Conservation (phyloP, 2,797 vertebrate genomes). For the Urocyon cinereoargenteus region DNA sequence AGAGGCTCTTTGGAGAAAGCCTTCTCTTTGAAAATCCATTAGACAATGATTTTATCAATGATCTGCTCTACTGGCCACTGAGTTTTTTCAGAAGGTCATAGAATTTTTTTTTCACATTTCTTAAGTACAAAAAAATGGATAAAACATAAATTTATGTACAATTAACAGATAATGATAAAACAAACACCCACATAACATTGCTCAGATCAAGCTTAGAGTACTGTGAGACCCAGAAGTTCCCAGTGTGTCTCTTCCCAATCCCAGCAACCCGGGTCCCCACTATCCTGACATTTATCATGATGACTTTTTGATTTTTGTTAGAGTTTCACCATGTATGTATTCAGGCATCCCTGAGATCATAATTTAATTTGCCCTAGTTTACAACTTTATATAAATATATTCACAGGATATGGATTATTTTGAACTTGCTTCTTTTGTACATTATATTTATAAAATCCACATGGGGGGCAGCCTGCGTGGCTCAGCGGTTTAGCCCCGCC, state of each 20-base stretch:
- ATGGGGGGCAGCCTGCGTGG: background rate
- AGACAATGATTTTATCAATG: slow-evolving; percentile 20
- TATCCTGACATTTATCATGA: background rate
- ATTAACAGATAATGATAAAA: slow-evolving; percentile 10
- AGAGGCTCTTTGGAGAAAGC: background rate
- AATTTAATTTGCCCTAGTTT: background rate
- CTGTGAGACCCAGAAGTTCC: background rate
- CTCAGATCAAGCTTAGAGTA: background rate
- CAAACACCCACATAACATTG: background rate
- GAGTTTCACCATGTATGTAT: background rate
- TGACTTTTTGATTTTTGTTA: background rate
- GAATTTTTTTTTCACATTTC: background rate
- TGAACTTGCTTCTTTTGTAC: background rate
- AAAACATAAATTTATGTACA: background rate
- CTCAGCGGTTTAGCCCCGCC: no score
- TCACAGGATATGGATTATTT: background rate
- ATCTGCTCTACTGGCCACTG: slow-evolving; percentile 6
- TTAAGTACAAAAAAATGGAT: background rate
- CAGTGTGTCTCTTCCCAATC: background rate
- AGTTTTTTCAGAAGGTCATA: slow-evolving; percentile 40
- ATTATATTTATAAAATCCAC: background rate
- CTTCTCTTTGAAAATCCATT: slow-evolving; percentile 41
- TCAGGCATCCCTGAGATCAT: background rate
- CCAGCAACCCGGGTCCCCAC: no score
- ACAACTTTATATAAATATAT: background rate